Base-by-base conservation (phyloP, 2,113 vertebrate genomes). In the Chrysemys picta region DNA sequence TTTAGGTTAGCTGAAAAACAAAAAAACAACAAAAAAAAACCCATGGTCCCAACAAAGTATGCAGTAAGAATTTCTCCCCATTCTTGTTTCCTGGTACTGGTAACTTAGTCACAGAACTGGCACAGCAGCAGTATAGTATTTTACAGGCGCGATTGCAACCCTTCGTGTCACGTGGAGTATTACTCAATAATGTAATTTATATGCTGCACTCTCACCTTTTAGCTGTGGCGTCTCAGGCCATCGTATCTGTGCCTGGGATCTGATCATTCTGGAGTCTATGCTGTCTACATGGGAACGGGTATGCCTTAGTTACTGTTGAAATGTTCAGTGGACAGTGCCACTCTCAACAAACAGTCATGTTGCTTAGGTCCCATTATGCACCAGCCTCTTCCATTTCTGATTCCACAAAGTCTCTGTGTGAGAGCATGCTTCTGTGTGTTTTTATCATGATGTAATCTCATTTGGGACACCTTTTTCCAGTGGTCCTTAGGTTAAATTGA, bases 341-440 rank as follows among this genome's bases (percentile, higher is more conserved):
- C 69, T 94, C 91, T 50, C 89, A 93, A 94, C 56, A 82, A 93
- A 83, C 31, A 93, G 89, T 29, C 3, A n/a, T 1, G 11, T 9
- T 14, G 45, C 38, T 90, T 50, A 7, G 35, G 69, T 65, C 80
- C 50, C 80, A 6, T 14, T 78, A 16, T 13, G 42, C 42, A 78
- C 62, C 22, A 89, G 45, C 10, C 31, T 65, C 93, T 87, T 57
- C 29, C 82, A 1, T 53, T 91, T 52, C 54, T 80, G 53, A 45
- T 76, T 45, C 35, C 82, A 65, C 42, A 16, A 6, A 21, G 25
- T 54, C 45, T 50, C 82, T 52, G 13, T 22, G 29, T 35, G 80
- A 57, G 2, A 79, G 35, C 38, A 85, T 50, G 56, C n/a, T 22
- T 72, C 65, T 72, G 65, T 38, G 65, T 78, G 65, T 75, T 72